Base-by-base conservation (phyloP, 2,888 invertebrate species). In the Notodonta ziczac region DNA sequence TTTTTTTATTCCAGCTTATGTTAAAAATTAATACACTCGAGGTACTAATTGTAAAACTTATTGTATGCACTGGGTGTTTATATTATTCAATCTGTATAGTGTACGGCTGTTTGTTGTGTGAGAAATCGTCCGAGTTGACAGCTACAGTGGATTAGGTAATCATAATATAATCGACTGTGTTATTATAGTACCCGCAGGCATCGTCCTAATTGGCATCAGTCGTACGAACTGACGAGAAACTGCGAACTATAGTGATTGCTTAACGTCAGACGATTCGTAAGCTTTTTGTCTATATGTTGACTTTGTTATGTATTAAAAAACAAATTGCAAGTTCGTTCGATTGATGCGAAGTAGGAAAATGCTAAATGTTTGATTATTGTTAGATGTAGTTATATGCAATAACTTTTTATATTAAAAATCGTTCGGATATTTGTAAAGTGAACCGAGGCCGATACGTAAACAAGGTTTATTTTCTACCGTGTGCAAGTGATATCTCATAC, bases 31-130 rank as follows among this genome's bases (percentile, higher is more conserved):
- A 90, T 85, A 80, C 90, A 83, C 87, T 84, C 77, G 83, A 86
- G 87, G 87, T 91, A 90, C 89, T 91, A 89, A 88, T 81, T 81
- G 81, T 84, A 83, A 83, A 83, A 73, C 65, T 72, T 67, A 74
- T 85, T 80, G 78, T 86, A 85, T 86, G 92, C 92, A 92, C 92
- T 88, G 89, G 87, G 89, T 91, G 90, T 91, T 88, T 80, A 84
- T 88, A 85, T 84, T 85, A 83, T 87, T 81, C 66, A 69, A 72
- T 74, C 69, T 77, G 70, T 76, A 77, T 75, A 63, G 46, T 62
- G 55, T 63, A 57, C 60, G 50, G 46, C 59, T 65, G 16, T 56
- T 54, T 62, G 56, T 67, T 65, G 70, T 73, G 57, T 63, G 69
- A 58, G 62, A 58, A 53, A 44, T 62, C 48, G 14, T 13, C 4